Base-by-base conservation (phyloP, 2,113 vertebrate species). In the Plectropomus leopardus region DNA sequence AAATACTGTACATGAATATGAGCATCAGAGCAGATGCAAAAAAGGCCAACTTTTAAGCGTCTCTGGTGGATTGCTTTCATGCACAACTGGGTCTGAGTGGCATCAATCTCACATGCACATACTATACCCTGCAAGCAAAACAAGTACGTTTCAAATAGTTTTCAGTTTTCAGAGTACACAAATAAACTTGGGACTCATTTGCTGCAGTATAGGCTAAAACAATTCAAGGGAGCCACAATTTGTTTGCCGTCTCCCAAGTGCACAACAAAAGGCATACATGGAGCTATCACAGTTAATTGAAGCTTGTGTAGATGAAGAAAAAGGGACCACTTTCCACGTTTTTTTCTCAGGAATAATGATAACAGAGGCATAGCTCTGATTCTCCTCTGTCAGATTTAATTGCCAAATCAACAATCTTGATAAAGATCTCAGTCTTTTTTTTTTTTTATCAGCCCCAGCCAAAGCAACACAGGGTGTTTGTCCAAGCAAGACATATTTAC, bases 301-400 rank as follows among this genome's bases (percentile, higher is more conserved):
- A 78, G 58, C 71, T 73, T 79, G 57, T 74, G 60, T 19, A 68
- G 61, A 76, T 72, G 58, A 83, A 83, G 59, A 69, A 77, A 73
- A 77, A 17, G 23, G 7, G 59, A 44, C 16, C 70, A 54, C 53
- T 59, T 68, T 53, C 57, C 28, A n/a, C 55, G 26, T 42, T 59
- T 45, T 54, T 19, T 36, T 24, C n/a, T 8, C 30, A 21, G 42
- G 55, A 86, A 71, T 75, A 76, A 75, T 64, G 54, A 85, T 60
- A 73, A 78, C 65, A 60, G 30, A 79, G 40, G 78, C 78, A 77
- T 50, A 76, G 72, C 70, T 73, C 58, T 23, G 82, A 87, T 88
- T 86, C 80, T 75, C 76, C 64, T 61, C 80, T 84, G 80, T 91
- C 87, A 85, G 74, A 81, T 90, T 82, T 90, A 92, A 94, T 94